Base-by-base conservation (phyloP, 2,797 vertebrate species). In the Tapera naevia region DNA sequence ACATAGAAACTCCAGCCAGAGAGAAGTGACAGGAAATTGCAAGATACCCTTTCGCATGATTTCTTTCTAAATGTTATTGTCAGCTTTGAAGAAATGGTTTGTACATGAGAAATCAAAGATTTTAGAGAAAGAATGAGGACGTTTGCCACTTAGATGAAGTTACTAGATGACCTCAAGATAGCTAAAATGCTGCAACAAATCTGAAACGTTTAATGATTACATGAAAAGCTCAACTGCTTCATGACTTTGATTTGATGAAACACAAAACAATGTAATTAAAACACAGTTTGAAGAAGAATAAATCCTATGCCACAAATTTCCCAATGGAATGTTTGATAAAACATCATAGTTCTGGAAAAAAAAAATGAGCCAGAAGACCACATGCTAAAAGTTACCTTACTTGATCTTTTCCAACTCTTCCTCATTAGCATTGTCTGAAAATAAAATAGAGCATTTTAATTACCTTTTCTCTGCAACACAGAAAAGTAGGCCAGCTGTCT, bases 351-450 rank as follows among this genome's bases (percentile, higher is more conserved):
- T 90, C 56, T 91, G 93, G 95, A 30, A 7, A 23, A 23, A 74
- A 23, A 37, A n/a, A 48, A 48, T 33, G 17, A 0, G 66, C 65
- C 91, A 88, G 91, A 97, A 96, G 97, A 97, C 88, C 90, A 98
- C 98, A 99, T 98, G 98, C 97, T 98, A 98, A 97, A 98, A 97
- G 98, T 99, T 99, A 99, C 99, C 99, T 99, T 99, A 99, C 99
- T 99, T 98, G 99, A 99, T 99, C 99, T 98, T 98, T 99, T 99
- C 99, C 99, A 99, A 99, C 98, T 99, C 98, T 99, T 99, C 99
- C 99, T 99, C 99, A 99, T 99, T 98, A 99, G 98, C 98, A 99
- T 98, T 97, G 98, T 99, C 99, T 99, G 99, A 97, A 98, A 99
- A 99, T 98, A 98, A 99, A 99, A 99, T 98, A 99, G 98, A 99